Evolutionary conservation across 1,140 invertebrate species (phyloP).

Genomic region (Wiebesia pumilae): DNA sequence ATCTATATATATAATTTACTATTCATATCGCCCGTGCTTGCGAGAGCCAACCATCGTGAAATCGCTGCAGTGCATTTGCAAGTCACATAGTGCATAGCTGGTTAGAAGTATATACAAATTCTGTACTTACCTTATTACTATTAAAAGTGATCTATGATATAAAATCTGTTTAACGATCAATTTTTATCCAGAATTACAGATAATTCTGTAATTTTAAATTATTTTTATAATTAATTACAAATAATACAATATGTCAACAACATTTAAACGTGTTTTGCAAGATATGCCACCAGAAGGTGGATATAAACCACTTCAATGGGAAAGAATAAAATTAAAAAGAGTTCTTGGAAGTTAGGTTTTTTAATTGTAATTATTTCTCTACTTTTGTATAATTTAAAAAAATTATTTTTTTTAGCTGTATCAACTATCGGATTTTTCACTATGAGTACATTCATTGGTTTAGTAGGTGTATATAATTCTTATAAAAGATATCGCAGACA

Average conservation of each 20-base stretch:
- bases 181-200: no score
- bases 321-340: constrained; percentile 82
- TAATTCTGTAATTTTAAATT: not conserved
- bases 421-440: constrained; percentile 41
- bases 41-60: no score
- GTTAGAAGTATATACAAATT: no score
- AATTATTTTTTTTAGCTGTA: constrained; percentile 41
- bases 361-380: not conserved
- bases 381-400: not conserved
- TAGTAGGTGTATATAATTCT: constrained; percentile 64
- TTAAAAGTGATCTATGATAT: not conserved
- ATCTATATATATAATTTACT: no score
- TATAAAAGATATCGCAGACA: constrained; percentile 74
- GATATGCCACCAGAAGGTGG: constrained; percentile 91
- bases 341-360: constrained; percentile 80
- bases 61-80: no score
- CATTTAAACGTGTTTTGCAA: constrained; percentile 73
- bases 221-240: not conserved
- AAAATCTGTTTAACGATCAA: not conserved
- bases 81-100: no score
- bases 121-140: no score
- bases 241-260: constrained; percentile 48
- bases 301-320: constrained; percentile 84
- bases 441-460: constrained; percentile 76
- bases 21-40: no score